These are phyloP conservation scores for Temnothorax ravouxi DNA, from an alignment of 2,888 invertebrate genomes.

Conservation along the genomic window DNA sequence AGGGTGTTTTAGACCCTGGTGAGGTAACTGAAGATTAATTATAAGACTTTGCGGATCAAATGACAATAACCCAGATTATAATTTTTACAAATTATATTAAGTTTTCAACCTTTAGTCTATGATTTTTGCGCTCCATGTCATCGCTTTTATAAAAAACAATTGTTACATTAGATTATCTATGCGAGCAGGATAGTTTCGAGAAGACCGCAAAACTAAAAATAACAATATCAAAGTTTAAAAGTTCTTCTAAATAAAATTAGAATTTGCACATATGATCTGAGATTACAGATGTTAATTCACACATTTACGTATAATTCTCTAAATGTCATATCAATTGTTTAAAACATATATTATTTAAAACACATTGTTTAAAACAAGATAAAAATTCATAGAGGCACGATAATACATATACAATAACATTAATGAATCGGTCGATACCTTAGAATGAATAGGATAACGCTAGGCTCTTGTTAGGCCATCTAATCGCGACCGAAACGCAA, in stretches of 20 bases:
- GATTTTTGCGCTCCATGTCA: neutral
- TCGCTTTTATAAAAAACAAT: neutral
- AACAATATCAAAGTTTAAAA: neutral
- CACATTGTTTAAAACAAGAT: neutral
- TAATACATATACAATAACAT: neutral
- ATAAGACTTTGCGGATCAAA: neutral
- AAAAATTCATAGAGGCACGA: neutral
- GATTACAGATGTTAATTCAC: neutral
- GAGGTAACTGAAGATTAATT: neutral
- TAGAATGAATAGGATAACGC: neutral
- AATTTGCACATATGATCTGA: neutral
- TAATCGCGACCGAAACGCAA: slow-evolving; percentile 19
- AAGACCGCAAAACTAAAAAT: neutral
- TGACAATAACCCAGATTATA: neutral
- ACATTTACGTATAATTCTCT: neutral
- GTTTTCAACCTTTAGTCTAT: neutral
- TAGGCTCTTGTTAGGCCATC: neutral
- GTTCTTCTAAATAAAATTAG: neutral
- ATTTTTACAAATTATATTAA: neutral
- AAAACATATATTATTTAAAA: neutral
- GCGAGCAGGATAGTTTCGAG: neutral
- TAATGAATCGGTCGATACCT: neutral
- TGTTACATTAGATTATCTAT: neutral
- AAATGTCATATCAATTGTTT: neutral
- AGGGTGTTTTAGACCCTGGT: too few relatives aligned